Conservation (phyloP, 2,888 invertebrate genomes). For the Nomada goodeniana region DNA sequence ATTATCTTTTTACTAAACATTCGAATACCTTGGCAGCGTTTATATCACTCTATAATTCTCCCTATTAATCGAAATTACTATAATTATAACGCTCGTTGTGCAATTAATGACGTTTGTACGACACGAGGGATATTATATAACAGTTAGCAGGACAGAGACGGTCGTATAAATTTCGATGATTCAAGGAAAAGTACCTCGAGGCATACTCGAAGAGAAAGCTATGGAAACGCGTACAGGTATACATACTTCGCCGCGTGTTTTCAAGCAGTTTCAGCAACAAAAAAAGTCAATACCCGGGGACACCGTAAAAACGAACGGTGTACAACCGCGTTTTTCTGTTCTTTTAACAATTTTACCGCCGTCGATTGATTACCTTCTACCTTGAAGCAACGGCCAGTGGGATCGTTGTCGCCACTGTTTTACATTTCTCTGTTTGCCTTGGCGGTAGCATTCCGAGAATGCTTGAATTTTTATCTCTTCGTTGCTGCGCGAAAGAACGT, state of each 20-base stretch:
- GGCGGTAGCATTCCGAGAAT: constrained; percentile 29
- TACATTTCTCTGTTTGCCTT: constrained; percentile 32
- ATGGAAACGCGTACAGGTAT: constrained; percentile 15
- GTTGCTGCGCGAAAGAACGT: background rate
- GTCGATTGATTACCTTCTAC: constrained; percentile 51
- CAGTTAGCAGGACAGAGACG: background rate
- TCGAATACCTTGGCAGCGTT: constrained; percentile 1
- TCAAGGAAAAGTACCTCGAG: constrained; percentile 24
- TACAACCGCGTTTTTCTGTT: constrained; percentile 48
- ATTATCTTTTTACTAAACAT: constrained; percentile 17
- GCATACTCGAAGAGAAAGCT: constrained; percentile 43
- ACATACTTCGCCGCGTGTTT: constrained; percentile 6
- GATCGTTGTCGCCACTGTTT: constrained; percentile 28
- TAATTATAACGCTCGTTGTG: background rate
- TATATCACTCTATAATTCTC: background rate
- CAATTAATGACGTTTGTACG: constrained; percentile 1
- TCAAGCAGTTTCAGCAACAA: constrained; percentile 24
- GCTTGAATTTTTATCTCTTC: constrained; percentile 17
- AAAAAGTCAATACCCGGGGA: constrained; percentile 56
- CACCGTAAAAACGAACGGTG: constrained; percentile 3
- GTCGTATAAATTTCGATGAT: constrained; percentile 9
- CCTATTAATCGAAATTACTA: background rate
- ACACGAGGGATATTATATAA: background rate
- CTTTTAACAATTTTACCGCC: constrained; percentile 34
- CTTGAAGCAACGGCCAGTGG: constrained; percentile 1